Evolutionary conservation across 2,888 invertebrate genomes (phyloP), one percentile per base, ranked within the genome.

Genomic region (Stratiomys singularior): DNA sequence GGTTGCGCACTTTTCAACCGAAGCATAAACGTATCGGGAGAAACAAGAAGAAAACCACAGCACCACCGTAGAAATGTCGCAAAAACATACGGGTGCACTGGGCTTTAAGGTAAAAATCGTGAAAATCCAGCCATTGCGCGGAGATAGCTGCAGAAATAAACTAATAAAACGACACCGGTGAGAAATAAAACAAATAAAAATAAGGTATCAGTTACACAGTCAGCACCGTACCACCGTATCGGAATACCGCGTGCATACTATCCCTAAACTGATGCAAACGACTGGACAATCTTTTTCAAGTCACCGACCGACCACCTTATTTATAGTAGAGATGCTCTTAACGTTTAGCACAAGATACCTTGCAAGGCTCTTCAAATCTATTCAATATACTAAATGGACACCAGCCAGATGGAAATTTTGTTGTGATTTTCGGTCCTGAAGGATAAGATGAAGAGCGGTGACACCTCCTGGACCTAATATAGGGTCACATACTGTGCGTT

Each of bases 61-160:
- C 78, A 71, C n/a, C 64, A 76, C 56, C 58, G 71, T 56, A 78
- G 69, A 78, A 79, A 79, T 79, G 77, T 78, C 77, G 76, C 69
- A 27, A 76, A 76, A 76, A 63, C 76, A 79, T 79, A 79, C 79
- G 79, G 79, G 79, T 69, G 77, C 76, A 76, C 47, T 69, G 47
- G 79, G 77, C 76, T 77, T 79, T 79, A 77, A 79, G 79, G 76
- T 76, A 76, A 71, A 69, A 79, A 78, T 78, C 77, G 76, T 79
- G 78, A 76, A 79, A 79, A 79, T 78, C 77, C 63, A 76, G 60
- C 15, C 18, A 60, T 18, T 18, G 25, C 56, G 56, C 21, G 15
- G 28, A 25, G 64, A 64, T 46, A 64, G 71, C 58, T 46, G 56
- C 60, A 77, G 30, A 60, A 71, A 77, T 28, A 74, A 74, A 63